Evolutionary conservation across 1,140 invertebrate genomes (phyloP).

Genomic region (Bombus confusus): DNA sequence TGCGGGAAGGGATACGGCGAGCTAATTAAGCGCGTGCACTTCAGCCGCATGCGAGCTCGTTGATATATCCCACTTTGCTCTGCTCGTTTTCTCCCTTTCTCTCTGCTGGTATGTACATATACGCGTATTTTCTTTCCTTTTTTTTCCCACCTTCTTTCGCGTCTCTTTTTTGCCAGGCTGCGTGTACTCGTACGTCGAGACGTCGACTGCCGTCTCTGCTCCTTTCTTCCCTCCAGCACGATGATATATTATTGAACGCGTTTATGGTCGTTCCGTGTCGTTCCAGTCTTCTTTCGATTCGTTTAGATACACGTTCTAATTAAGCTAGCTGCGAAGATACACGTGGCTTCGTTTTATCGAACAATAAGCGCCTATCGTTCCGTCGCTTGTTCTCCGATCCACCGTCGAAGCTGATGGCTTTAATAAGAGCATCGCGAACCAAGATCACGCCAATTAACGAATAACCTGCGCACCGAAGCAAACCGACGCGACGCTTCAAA

Average conservation of each 20-base stretch:
- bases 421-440: conserved; percentile 4
- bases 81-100: not conserved
- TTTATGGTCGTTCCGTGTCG: not conserved
- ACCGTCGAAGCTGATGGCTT: not conserved
- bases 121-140: not conserved
- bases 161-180: not conserved
- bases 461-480: too few species aligned
- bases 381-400: not conserved
- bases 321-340: conserved; percentile 12
- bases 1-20: conserved; percentile 4
- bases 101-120: not conserved
- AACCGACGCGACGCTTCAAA: not conserved
- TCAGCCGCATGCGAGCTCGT: conserved; percentile 16
- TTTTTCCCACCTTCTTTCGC: not conserved
- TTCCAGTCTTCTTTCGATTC: conserved; percentile 20
- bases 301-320: conserved; percentile 45
- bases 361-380: conserved; percentile 12
- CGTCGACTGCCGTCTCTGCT: not conserved
- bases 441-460: conserved; percentile 10
- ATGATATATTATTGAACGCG: conserved; percentile 30
- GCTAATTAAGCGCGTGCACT: conserved; percentile 51
- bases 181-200: not conserved
- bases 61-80: not conserved
- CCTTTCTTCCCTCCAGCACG: not conserved
- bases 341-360: not conserved